Percentiles rank a stretch among this genome's conserved stretches.
Evolutionary conservation across 2,113 vertebrate species (phyloP).

Genomic region (Dissostichus mawsoni): DNA sequence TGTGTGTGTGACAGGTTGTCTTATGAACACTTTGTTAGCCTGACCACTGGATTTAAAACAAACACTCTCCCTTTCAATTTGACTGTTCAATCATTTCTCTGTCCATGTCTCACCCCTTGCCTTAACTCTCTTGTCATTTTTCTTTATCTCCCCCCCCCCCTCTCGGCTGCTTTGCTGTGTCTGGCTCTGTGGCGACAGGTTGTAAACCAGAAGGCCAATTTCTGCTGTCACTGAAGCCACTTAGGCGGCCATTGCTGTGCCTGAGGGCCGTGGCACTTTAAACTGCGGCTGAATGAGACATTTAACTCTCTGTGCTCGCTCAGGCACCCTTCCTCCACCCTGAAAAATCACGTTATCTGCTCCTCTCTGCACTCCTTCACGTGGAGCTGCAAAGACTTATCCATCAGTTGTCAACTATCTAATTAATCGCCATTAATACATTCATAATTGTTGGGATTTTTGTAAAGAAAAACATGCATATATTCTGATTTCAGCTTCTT

Average conservation of each 20-base stretch:
- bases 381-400: neutral
- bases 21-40: slow-evolving; percentile 76
- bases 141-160: slow-evolving; percentile 38
- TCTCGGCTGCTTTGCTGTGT: slow-evolving; percentile 82
- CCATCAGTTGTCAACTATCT: no score
- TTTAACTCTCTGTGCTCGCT: slow-evolving; percentile 89
- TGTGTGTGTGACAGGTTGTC: slow-evolving; percentile 13
- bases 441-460: no score
- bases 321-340: slow-evolving; percentile 50
- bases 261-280: slow-evolving; percentile 96
- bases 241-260: slow-evolving; percentile 93
- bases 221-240: slow-evolving; percentile 99
- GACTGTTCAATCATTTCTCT: slow-evolving; percentile 65
- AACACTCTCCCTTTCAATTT: slow-evolving; percentile 76
- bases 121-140: slow-evolving; percentile 73
- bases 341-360: slow-evolving; percentile 43
- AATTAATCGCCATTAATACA: no score
- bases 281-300: slow-evolving; percentile 99
- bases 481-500: neutral
- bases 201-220: slow-evolving; percentile 99
- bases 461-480: neutral
- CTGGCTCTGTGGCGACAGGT: slow-evolving; percentile 97
- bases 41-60: slow-evolving; percentile 76
- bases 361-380: slow-evolving; percentile 5
- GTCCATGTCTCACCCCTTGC: slow-evolving; percentile 69